These are phyloP conservation scores for Aplysia californica DNA, from an alignment of 1,140 invertebrate species.

Conservation along the genomic window DNA sequence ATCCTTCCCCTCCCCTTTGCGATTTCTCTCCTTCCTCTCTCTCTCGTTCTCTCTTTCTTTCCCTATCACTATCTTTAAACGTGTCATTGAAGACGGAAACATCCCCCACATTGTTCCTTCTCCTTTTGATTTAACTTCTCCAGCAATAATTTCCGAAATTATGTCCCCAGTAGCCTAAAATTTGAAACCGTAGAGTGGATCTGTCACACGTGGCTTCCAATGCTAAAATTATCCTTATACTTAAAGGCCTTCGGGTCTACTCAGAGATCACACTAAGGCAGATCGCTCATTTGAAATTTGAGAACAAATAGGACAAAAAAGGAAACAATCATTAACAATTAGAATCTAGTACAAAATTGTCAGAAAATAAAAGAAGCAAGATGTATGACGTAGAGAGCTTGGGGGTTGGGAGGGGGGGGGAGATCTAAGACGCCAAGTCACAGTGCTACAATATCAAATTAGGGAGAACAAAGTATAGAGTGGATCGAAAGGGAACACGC, in stretches of 20 bases:
- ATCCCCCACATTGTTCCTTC: neutral
- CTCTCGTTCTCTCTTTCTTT: too few relatives aligned
- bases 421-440: too few relatives aligned
- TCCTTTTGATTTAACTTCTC: neutral
- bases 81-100: neutral
- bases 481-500: too few relatives aligned
- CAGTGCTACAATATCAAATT: too few relatives aligned
- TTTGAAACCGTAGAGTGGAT: neutral
- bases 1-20: neutral
- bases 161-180: neutral
- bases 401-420: too few relatives aligned
- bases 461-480: too few relatives aligned
- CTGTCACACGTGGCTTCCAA: neutral
- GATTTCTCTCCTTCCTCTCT: neutral
- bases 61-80: neutral
- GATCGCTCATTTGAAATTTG: too few relatives aligned
- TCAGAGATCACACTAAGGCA: too few relatives aligned
- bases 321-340: neutral
- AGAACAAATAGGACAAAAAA: neutral
- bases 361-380: too few relatives aligned
- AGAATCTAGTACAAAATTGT: neutral
- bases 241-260: too few relatives aligned
- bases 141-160: neutral
- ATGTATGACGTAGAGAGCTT: too few relatives aligned
- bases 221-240: too few relatives aligned